Percentiles rank a stretch among this genome's conserved stretches.
Evolutionary conservation across 2,797 vertebrate genomes (phyloP).

Genomic region (Lagorchestes hirsutus): DNA sequence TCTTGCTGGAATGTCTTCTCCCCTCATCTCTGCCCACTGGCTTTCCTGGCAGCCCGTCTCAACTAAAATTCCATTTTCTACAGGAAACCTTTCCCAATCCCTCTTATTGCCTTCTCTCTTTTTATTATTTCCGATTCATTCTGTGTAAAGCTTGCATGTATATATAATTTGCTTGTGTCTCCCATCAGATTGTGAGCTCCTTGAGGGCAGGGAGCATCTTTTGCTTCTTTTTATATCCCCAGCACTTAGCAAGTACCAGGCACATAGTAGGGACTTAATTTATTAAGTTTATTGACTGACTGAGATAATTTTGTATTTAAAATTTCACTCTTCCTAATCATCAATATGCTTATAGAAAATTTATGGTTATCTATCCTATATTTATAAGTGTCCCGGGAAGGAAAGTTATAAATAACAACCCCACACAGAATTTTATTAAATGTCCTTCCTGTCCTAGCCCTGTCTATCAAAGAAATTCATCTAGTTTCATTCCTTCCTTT

Average conservation of each 20-base stretch:
- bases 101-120: neutral
- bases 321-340: neutral
- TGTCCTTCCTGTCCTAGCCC: too few relatives aligned
- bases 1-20: too few relatives aligned
- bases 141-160: too few relatives aligned
- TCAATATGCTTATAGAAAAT: neutral
- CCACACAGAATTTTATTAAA: too few relatives aligned
- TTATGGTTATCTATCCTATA: neutral
- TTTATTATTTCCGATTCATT: neutral
- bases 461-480: too few relatives aligned
- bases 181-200: neutral
- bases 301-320: too few relatives aligned
- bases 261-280: too few relatives aligned
- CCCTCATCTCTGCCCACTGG: too few relatives aligned
- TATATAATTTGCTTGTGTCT: neutral
- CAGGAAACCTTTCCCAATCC: neutral
- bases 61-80: neutral
- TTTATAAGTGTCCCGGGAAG: neutral
- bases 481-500: too few relatives aligned
- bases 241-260: too few relatives aligned
- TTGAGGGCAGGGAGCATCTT: neutral
- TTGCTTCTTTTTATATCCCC: neutral
- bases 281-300: too few relatives aligned
- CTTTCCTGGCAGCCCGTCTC: too few relatives aligned
- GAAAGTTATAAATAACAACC: neutral